Evolutionary conservation across 2,888 invertebrate genomes (phyloP), one percentile per base, ranked within the genome.

Genomic region (Gortyna flavago): DNA sequence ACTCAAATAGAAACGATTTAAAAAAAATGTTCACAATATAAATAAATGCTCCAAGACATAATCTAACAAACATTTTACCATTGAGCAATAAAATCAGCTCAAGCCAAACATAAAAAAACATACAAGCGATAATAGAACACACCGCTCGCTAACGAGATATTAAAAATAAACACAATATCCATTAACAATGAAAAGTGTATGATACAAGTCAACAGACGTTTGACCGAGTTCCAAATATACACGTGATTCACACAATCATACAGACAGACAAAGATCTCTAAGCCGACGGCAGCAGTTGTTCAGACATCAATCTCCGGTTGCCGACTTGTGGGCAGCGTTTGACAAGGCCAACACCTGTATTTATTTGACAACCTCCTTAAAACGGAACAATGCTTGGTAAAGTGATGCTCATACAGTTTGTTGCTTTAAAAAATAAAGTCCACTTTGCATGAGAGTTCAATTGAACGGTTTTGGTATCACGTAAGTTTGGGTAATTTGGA

Each of bases 401-500:
- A 85, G 71, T 62, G 73, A 73, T 85, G 59, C 77, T 85, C 67
- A 79, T 35, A 70, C 38, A n/a, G 86, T 88, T 90, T 89, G 83
- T 89, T 89, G 84, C 54, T 86, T 82, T 82, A 84, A 76, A 81
- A 83, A 83, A 78, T 81, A 87, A 85, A 69, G 59, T 59, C 25
- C 65, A 41, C 75, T 85, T 89, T 88, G 84, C 79, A 83, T 84
- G 79, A 81, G 64, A 88, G 87, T 84, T 88, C 82, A 88, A 88
- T 86, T 66, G 80, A 74, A 85, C 74, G 70, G 69, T 85, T 89
- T 88, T 76, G 72, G 85, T 82, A 92, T 95, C 93, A 94, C 90
- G 72, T 84, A 88, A 90, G 88, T 92, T 89, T 85, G 89, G 88
- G 90, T 92, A 87, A 93, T 94, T 95, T 95, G 95, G 95, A 94